Percentiles rank a stretch among this genome's conserved stretches.
These are phyloP conservation scores for Cephalophus harveyi DNA, from an alignment of 2,113 vertebrate genomes.

Conservation along the genomic window DNA sequence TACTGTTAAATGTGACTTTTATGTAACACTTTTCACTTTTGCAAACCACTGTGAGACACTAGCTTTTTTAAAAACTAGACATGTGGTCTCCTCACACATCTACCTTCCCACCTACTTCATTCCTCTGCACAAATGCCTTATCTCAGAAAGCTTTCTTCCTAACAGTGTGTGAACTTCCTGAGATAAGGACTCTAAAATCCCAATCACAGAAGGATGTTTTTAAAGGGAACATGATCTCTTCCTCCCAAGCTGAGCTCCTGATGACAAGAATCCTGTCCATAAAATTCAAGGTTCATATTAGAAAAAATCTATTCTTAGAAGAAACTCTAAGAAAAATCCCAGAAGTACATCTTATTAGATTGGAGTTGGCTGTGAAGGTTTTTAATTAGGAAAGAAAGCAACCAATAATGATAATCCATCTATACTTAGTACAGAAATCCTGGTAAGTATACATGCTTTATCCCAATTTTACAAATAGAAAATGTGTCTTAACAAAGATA, in stretches of 20 bases:
- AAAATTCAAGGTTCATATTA: background rate
- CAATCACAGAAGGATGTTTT: background rate
- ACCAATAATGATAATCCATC: background rate
- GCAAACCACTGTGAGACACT: background rate
- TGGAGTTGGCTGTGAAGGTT: background rate
- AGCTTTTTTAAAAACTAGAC: background rate
- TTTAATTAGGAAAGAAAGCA: conserved; percentile 21
- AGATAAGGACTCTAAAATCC: background rate
- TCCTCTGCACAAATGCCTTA: background rate
- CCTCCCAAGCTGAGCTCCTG: background rate
- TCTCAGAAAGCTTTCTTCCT: background rate
- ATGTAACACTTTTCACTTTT: background rate
- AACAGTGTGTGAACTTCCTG: background rate
- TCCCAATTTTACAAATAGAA: background rate
- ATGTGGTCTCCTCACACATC: background rate
- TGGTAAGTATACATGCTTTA: background rate
- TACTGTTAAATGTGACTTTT: background rate
- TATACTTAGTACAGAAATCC: background rate
- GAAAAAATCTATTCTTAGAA: background rate
- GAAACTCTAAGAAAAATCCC: background rate
- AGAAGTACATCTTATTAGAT: background rate
- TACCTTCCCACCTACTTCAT: background rate
- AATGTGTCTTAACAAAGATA: background rate
- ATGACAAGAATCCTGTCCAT: background rate
- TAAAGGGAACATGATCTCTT: background rate